Conservation (phyloP, 2,888 invertebrate genomes). For the Bugulina stolonifera region DNA sequence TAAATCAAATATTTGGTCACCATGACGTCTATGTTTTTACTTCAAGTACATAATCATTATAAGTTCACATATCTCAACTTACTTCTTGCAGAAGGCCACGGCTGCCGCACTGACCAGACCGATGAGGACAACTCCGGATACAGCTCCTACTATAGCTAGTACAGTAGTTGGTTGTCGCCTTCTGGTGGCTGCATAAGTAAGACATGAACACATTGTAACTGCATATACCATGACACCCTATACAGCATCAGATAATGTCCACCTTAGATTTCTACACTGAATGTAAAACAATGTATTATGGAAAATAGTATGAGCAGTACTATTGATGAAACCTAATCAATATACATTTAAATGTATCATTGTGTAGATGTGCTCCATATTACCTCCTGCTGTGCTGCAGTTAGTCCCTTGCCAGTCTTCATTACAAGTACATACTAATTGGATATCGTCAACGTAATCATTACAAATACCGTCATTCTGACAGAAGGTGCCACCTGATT, state of each 20-base stretch:
- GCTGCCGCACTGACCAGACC: not conserved
- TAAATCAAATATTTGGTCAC: too few species aligned
- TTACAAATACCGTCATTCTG: conserved; percentile 2
- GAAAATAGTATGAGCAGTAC: too few species aligned
- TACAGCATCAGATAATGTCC: too few species aligned
- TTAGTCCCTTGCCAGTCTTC: not conserved
- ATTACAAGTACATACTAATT: not conserved
- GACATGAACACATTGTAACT: too few species aligned
- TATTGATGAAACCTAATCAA: too few species aligned
- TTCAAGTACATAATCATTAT: too few species aligned
- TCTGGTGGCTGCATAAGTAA: not conserved
- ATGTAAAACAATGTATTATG: too few species aligned
- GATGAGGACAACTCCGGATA: not conserved
- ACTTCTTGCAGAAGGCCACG: not conserved
- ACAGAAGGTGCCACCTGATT: not conserved
- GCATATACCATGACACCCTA: too few species aligned
- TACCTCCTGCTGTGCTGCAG: not conserved
- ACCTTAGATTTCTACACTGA: too few species aligned
- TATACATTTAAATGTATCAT: too few species aligned
- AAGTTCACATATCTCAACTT: not conserved
- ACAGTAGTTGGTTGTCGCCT: not conserved
- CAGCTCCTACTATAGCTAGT: conserved; percentile 4
- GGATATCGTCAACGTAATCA: not conserved
- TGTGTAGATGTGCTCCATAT: too few species aligned
- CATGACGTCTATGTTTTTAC: too few species aligned